Evolutionary conservation across 2,113 vertebrate genomes (phyloP).

Genomic region (Alethe diademata): DNA sequence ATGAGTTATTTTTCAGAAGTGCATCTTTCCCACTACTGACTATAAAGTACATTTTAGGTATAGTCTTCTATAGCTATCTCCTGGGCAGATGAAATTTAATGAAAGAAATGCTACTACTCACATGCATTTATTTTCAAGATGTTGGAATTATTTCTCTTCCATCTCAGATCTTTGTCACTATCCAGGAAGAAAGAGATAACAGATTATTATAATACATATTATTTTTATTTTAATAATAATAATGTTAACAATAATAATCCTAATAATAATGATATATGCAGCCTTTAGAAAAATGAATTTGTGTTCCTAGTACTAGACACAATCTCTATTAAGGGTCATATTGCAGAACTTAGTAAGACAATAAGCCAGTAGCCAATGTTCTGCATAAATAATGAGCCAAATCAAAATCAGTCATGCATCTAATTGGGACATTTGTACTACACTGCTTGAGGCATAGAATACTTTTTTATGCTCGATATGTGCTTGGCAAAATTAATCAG

Average conservation of each 20-base stretch:
- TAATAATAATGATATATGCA: neutral
- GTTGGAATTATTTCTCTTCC: neutral
- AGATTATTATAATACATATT: neutral
- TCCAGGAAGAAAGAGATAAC: neutral
- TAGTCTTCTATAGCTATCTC: neutral
- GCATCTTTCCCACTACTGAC: neutral
- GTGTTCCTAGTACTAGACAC: neutral
- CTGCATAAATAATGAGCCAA: conserved; percentile 77
- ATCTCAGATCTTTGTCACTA: neutral
- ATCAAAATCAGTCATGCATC: conserved; percentile 78
- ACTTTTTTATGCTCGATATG: conserved; percentile 65
- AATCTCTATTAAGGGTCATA: conserved; percentile 49
- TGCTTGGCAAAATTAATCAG: conserved; percentile 69
- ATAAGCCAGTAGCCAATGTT: conserved; percentile 67
- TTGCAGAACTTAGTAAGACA: conserved; percentile 60
- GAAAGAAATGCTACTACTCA: neutral
- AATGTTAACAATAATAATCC: neutral
- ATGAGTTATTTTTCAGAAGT: neutral
- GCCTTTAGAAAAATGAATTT: neutral
- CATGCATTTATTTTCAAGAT: neutral
- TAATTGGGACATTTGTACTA: conserved; percentile 81
- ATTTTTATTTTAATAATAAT: neutral
- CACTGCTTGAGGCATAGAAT: conserved; percentile 70
- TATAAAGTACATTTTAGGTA: neutral
- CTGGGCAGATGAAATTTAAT: neutral